Evolutionary conservation across 2,888 invertebrate species (phyloP), one percentile per base, ranked within the genome.

Genomic region (Apotomis betuletana): DNA sequence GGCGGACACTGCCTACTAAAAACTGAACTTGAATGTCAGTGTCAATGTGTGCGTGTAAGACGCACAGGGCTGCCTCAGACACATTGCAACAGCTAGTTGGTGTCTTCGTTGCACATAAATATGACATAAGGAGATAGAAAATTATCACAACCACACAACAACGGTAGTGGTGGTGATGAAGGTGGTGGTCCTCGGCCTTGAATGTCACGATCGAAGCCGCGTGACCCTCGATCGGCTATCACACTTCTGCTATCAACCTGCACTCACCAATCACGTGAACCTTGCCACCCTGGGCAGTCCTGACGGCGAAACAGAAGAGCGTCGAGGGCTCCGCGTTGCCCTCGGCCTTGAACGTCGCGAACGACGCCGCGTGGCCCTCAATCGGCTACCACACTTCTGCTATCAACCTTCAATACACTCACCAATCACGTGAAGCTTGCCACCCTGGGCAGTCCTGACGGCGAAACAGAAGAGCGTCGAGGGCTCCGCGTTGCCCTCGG

Each of bases 121-220:
- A n/a, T n/a, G n/a, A n/a, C n/a, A n/a, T n/a, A n/a, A n/a, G n/a
- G n/a, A n/a, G n/a, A n/a, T n/a, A n/a, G n/a, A n/a, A n/a, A n/a
- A n/a, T n/a, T n/a, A n/a, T n/a, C n/a, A n/a, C n/a, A n/a, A n/a
- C n/a, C n/a, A n/a, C n/a, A n/a, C n/a, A n/a, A n/a, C n/a, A n/a
- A n/a, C n/a, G n/a, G n/a, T n/a, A n/a, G n/a, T n/a, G n/a, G n/a
- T n/a, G n/a, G n/a, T n/a, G n/a, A n/a, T n/a, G n/a, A n/a, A n/a
- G n/a, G n/a, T n/a, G n/a, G n/a, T n/a, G n/a, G n/a, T 3, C 98
- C 81, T 98, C 98, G 90, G 98, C 95, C 91, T 98, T 99, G 92
- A 99, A 98, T 59, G 97, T 97, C 65, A 98, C 97, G 90, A 99
- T 99, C 49, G 98, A 97, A 2, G 99, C 99, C 0, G 99, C 99